Evolutionary conservation across 2,113 vertebrate genomes (phyloP).

Genomic region (Neoarius graeffei): DNA sequence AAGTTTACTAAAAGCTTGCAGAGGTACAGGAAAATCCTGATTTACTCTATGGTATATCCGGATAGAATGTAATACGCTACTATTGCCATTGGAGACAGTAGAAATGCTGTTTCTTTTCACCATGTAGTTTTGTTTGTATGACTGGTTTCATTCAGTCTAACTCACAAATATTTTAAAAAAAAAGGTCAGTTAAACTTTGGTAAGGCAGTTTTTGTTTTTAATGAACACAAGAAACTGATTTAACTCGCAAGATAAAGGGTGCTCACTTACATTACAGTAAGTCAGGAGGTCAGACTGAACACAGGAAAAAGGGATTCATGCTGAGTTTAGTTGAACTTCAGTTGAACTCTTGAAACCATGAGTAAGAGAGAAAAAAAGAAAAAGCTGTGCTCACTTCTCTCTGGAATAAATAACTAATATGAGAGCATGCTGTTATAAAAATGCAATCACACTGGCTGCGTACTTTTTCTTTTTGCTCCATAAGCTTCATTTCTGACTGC

Average conservation of each 20-base stretch:
- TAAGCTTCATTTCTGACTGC: neutral
- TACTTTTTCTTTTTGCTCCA: neutral
- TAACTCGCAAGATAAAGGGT: neutral
- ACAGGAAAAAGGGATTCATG: neutral
- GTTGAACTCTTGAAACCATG: neutral
- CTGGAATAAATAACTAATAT: conserved; percentile 9
- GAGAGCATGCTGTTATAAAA: neutral
- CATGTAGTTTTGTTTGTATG: neutral
- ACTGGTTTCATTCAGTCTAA: neutral
- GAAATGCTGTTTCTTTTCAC: neutral
- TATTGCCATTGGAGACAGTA: neutral
- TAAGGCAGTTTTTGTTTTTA: neutral
- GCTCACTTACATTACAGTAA: neutral
- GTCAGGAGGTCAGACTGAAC: neutral
- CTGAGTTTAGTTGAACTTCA: neutral
- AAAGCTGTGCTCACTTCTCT: neutral
- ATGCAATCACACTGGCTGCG: neutral
- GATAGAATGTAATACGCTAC: neutral
- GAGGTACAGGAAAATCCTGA: neutral
- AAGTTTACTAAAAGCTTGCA: neutral
- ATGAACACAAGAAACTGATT: neutral
- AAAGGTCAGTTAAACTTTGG: neutral
- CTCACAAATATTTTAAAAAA: neutral
- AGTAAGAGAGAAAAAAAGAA: neutral
- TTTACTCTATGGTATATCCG: too few species aligned